Conservation (phyloP, 1,140 invertebrate species). For the Halesus radiatus region DNA sequence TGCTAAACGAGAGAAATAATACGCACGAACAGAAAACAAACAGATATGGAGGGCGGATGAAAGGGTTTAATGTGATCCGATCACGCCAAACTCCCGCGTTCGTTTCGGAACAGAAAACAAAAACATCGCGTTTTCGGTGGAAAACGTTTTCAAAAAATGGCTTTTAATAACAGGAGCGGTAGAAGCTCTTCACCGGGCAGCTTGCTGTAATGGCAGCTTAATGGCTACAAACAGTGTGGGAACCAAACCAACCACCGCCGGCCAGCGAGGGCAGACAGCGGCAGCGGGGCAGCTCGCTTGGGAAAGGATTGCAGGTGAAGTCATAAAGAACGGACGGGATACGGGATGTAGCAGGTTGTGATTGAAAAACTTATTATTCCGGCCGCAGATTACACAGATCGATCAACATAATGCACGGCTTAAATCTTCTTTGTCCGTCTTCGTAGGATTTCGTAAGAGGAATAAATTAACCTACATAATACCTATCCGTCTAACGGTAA, state of each 20-base stretch:
- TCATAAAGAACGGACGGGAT: constrained; percentile 3
- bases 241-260: constrained; percentile 39
- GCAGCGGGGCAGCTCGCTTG: neutral
- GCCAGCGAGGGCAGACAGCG: neutral
- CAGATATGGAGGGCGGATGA: constrained; percentile 45
- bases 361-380: constrained; percentile 19
- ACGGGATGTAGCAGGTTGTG: constrained; percentile 5
- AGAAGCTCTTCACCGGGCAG: constrained; percentile 49
- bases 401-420: neutral
- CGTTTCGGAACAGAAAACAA: constrained; percentile 44
- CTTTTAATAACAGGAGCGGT: constrained; percentile 57
- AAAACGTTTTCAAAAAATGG: constrained; percentile 56
- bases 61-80: constrained; percentile 53
- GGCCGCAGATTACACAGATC: neutral
- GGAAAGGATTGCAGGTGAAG: constrained; percentile 42
- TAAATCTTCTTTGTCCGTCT: neutral
- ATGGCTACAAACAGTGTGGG: constrained; percentile 54
- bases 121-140: constrained; percentile 51
- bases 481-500: neutral
- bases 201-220: constrained; percentile 47
- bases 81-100: constrained; percentile 50
- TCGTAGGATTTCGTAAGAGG: too few relatives aligned
- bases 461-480: too few relatives aligned
- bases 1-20: constrained; percentile 46
- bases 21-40: constrained; percentile 56